Conservation (phyloP, 1,140 invertebrate genomes). For the Macrocentrus cingulum region DNA sequence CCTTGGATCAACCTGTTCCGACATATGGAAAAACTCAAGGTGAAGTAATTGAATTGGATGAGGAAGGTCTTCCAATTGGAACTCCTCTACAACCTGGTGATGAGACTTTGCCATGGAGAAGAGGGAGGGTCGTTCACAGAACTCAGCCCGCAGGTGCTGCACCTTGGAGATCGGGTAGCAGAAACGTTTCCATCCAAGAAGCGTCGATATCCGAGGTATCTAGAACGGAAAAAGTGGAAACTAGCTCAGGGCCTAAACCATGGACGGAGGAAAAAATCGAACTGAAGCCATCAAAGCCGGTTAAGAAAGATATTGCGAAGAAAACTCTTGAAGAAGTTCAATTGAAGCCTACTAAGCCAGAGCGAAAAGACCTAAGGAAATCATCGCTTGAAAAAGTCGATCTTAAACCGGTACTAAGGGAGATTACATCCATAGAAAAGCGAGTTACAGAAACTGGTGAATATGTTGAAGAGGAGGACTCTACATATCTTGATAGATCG, state of each 20-base stretch:
- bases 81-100: conserved; percentile 58
- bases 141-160: conserved; percentile 28
- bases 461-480: conserved; percentile 34
- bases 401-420: conserved; percentile 31
- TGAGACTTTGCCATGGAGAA: conserved; percentile 61
- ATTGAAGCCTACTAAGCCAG: conserved; percentile 44
- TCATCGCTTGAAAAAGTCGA: conserved; percentile 34
- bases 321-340: conserved; percentile 36
- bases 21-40: conserved; percentile 32
- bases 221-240: conserved; percentile 16
- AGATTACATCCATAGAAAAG: conserved; percentile 17
- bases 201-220: conserved; percentile 26
- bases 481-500: conserved; percentile 25
- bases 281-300: conserved; percentile 37
- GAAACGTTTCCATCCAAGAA: conserved; percentile 44
- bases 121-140: conserved; percentile 39
- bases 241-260: conserved; percentile 34
- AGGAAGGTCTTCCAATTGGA: conserved; percentile 53
- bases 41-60: conserved; percentile 43
- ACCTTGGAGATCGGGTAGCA: conserved; percentile 44
- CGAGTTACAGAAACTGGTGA: conserved; percentile 20
- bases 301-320: conserved; percentile 38
- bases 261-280: conserved; percentile 52
- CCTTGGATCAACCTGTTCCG: conserved; percentile 25
- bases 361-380: conserved; percentile 38